phyloP scores from a whole-genome alignment of 1,140 invertebrate species.

The Dinothrombium tinctorium region DNA sequence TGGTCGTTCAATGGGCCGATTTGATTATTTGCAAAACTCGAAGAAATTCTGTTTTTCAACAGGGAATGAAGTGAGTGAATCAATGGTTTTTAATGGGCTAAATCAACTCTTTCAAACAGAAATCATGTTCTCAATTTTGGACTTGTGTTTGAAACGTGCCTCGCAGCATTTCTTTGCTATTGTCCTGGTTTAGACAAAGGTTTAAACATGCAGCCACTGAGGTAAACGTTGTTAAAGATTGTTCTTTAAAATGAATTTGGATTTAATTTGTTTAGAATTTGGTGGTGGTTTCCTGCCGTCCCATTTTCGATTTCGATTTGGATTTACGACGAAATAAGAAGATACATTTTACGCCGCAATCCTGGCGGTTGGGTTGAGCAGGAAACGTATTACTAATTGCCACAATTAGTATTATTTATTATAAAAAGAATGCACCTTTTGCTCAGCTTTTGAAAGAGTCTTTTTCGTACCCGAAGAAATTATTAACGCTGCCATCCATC shows the following conservation, averaged over 20 bases:
- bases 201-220: conserved; percentile 28
- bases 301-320: conserved; percentile 92
- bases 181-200: conserved; percentile 40
- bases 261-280: too few relatives aligned
- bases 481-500: too few relatives aligned
- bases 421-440: too few relatives aligned
- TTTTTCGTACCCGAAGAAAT: too few relatives aligned
- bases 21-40: conserved; percentile 41
- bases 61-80: conserved; percentile 37
- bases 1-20: conserved; percentile 43
- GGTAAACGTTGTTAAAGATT: conserved; percentile 24
- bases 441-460: too few relatives aligned
- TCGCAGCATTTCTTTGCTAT: conserved; percentile 42
- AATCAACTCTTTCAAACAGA: conserved; percentile 12
- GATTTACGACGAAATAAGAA: conserved; percentile 86
- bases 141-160: conserved; percentile 41
- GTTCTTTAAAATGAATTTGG: too few relatives aligned
- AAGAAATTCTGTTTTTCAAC: conserved; percentile 34
- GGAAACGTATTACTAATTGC: conserved; percentile 66
- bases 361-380: conserved; percentile 93
- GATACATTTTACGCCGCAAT: conserved; percentile 82
- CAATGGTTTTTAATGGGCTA: not conserved
- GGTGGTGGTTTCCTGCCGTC: conserved; percentile 91
- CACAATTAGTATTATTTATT: too few relatives aligned
- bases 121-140: conserved; percentile 43